Evolutionary conservation across 2,113 vertebrate species (phyloP), one percentile per base, ranked within the genome.

Genomic region (Procavia capensis): DNA sequence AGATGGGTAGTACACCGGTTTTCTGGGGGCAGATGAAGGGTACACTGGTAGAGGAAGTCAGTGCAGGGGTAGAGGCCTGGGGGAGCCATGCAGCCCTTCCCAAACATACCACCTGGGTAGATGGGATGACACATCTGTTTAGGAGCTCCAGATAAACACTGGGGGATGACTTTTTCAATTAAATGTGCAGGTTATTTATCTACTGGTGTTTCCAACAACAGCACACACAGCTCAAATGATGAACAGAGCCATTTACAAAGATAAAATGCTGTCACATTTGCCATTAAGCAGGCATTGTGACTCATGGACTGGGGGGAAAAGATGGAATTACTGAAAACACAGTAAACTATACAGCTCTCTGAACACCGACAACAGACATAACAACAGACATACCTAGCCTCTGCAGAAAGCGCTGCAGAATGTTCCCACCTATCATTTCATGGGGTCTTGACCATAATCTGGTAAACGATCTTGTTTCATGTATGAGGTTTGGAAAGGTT

Each of bases 1-100:
- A 39, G 29, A 19, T 13, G 3, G 39, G 9, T 9, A 0, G 11
- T 24, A 16, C 25, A 47, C 70, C 27, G 0, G 0, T 25, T 7
- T 25, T 16, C 36, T 20, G 4, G 61, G 31, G 64, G 6, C 43
- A 45, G 86, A 24, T 0, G 0, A 2, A 0, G 29, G 25, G 66
- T 9, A 0, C 1, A 22, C 9, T 24, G 70, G 14, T 17, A 64
- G n/a, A 43, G 34, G 45, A 14, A 27, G 2, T 31, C 1, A 2
- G 47, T 29, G 3, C 4, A 17, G n/a, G 9, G 39, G 61, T 22
- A 2, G 47, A 29, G 68, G 20, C 20, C 78, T 5, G 31, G 45
- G 5, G 78, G n/a, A n/a, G 41, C 19, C 7, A 9, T 1, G 2
- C 68, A 36, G n/a, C 39, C 70, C 41, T 5, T 10, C 74, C 41